Conservation (phyloP, 2,888 invertebrate species). For the Ectemnius cavifrons region DNA sequence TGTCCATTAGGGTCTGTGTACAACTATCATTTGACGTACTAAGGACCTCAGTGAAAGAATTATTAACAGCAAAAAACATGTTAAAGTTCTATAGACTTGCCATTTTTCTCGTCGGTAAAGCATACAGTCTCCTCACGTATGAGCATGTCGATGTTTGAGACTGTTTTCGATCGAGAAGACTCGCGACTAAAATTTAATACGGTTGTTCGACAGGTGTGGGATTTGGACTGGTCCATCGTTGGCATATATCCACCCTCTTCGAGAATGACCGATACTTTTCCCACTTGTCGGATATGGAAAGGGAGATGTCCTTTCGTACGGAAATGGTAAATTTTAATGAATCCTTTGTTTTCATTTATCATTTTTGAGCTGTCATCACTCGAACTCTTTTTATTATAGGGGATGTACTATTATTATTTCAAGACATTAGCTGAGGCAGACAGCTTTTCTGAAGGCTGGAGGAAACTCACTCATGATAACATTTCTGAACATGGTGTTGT, state of each 20-base stretch:
- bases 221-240: constrained; percentile 82
- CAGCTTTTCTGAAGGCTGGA: constrained; percentile 82
- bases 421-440: constrained; percentile 87
- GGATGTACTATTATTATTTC: constrained; percentile 93
- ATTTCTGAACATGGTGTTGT: constrained; percentile 89
- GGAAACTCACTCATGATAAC: constrained; percentile 84
- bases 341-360: not conserved
- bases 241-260: constrained; percentile 86
- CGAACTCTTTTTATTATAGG: constrained; percentile 77
- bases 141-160: not conserved
- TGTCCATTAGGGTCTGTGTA: too few relatives aligned
- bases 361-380: not conserved
- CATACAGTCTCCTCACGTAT: not conserved
- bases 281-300: constrained; percentile 88
- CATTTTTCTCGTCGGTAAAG: constrained; percentile 47
- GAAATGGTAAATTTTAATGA: constrained; percentile 84
- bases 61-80: not conserved
- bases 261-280: constrained; percentile 92
- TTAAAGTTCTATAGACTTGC: constrained; percentile 40
- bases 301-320: constrained; percentile 91
- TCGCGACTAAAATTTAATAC: too few relatives aligned
- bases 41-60: not conserved
- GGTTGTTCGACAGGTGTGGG: constrained; percentile 79
- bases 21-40: too few relatives aligned
- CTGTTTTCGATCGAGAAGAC: too few relatives aligned